Evolutionary conservation across 2,888 invertebrate species (phyloP).

Genomic region (Mesoligia furuncula): DNA sequence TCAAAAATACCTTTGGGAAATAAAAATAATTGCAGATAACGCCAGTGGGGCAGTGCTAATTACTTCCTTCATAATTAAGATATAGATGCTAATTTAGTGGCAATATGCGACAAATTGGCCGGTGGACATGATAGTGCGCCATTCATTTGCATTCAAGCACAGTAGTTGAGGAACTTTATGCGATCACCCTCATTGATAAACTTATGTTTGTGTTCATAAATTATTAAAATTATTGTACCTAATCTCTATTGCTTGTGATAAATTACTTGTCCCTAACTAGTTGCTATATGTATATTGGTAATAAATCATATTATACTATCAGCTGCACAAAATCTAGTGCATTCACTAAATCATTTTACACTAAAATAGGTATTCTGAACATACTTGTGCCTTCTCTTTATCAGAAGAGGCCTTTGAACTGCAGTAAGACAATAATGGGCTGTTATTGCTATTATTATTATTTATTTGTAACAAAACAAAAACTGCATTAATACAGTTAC

Average conservation of each 20-base stretch:
- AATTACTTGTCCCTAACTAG: background rate
- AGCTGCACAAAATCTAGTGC: conserved; percentile 1
- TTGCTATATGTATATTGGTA: background rate
- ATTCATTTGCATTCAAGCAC: conserved; percentile 45
- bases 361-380: background rate
- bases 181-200: conserved; percentile 42
- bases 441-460: background rate
- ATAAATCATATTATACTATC: background rate
- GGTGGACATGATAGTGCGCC: conserved; percentile 27
- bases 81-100: conserved; percentile 44
- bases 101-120: conserved; percentile 52
- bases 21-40: conserved; percentile 33
- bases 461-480: background rate
- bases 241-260: conserved; percentile 12
- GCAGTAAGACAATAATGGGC: no score
- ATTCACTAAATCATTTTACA: background rate
- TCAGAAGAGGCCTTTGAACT: background rate
- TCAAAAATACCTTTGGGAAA: conserved; percentile 45
- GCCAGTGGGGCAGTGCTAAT: conserved; percentile 27
- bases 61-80: conserved; percentile 44
- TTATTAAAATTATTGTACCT: conserved; percentile 34
- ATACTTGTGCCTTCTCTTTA: background rate
- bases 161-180: conserved; percentile 33
- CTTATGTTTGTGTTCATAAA: conserved; percentile 26
- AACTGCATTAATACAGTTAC: background rate